Evolutionary conservation across 1,140 invertebrate genomes (phyloP), one percentile per base, ranked within the genome.

Genomic region (Drosophila nannoptera): DNA sequence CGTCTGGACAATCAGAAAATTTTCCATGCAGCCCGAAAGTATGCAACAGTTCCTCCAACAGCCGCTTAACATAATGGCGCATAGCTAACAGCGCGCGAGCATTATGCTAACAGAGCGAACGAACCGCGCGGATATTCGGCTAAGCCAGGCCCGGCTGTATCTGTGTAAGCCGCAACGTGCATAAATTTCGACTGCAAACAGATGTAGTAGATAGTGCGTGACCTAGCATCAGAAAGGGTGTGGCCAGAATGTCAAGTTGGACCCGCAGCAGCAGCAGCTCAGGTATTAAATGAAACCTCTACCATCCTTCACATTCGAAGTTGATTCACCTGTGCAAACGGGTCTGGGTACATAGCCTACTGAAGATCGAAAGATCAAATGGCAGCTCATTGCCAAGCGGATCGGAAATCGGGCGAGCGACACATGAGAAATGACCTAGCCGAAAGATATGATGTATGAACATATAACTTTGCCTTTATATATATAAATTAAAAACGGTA

Each of bases 321-420:
- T 76, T 86, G 81, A 84, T 68, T 80, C 69, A 83, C 80, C 81
- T 80, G 54, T 46, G 32, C 50, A 45, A 38, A 78, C 67, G 75
- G 60, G 63, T 64, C 72, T 59, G 35, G 36, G 64, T 32, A 56
- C 58, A 46, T 50, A 62, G 58, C 62, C 65, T 56, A 54, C 31
- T 64, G 73, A 65, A 77, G 71, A 83, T 83, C 58, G 66, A 70
- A 68, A 86, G 80, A 86, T 83, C 80, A 83, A 76, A 83, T 61
- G 76, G 68, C 73, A 54, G 67, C 73, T 84, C 80, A 83, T 84
- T 83, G 80, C 81, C 80, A 86, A 62, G 32, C 61, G 53, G 67
- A 84, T 83, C 73, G 81, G 73, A 83, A 86, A 84, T 73, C 81
- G 63, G 76, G 31, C 52, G 48, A 43, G 69, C 69, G 54, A 72